Percentiles rank a stretch among this genome's conserved stretches.
Conservation (phyloP, 2,888 invertebrate species). For the Diaphora mendica region DNA sequence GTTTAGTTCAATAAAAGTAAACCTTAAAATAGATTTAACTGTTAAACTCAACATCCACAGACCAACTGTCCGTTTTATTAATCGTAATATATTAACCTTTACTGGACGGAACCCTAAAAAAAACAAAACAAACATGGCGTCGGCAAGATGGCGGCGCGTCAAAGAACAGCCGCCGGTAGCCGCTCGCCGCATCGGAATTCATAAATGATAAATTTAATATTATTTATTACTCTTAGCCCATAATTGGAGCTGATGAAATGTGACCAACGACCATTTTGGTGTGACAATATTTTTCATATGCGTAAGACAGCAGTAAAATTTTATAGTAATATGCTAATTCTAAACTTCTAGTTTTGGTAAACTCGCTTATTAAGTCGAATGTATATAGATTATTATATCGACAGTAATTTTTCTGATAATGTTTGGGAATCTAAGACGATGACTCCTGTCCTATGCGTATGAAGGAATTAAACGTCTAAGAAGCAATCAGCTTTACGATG, state of each 20-base stretch:
- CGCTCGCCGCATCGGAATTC: slow-evolving; percentile 75
- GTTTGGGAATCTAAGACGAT: slow-evolving; percentile 26
- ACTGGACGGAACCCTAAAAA: slow-evolving; percentile 60
- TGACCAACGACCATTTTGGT: slow-evolving; percentile 55
- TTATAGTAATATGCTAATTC: slow-evolving; percentile 49
- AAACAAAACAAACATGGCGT: slow-evolving; percentile 79
- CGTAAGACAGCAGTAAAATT: slow-evolving; percentile 46
- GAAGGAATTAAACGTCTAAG: slow-evolving; percentile 28
- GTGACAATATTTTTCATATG: slow-evolving; percentile 55
- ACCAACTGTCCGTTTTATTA: slow-evolving; percentile 36
- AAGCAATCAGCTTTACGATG: slow-evolving; percentile 21
- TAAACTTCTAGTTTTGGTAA: slow-evolving; percentile 41
- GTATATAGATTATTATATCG: slow-evolving; percentile 33
- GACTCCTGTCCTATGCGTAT: slow-evolving; percentile 25
- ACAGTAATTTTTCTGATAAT: slow-evolving; percentile 20
- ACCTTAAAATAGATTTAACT: slow-evolving; percentile 16
- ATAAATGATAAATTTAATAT: slow-evolving; percentile 86
- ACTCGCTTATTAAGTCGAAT: slow-evolving; percentile 36
- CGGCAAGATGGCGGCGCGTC: slow-evolving; percentile 78
- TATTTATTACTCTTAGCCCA: slow-evolving; percentile 74
- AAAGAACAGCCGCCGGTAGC: slow-evolving; percentile 83
- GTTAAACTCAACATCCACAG: slow-evolving; percentile 19
- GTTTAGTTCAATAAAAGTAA: slow-evolving; percentile 11
- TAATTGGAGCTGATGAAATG: slow-evolving; percentile 65
- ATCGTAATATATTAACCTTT: slow-evolving; percentile 49